Conservation (phyloP, 2,888 invertebrate genomes). For the Ectemnius continuus region DNA sequence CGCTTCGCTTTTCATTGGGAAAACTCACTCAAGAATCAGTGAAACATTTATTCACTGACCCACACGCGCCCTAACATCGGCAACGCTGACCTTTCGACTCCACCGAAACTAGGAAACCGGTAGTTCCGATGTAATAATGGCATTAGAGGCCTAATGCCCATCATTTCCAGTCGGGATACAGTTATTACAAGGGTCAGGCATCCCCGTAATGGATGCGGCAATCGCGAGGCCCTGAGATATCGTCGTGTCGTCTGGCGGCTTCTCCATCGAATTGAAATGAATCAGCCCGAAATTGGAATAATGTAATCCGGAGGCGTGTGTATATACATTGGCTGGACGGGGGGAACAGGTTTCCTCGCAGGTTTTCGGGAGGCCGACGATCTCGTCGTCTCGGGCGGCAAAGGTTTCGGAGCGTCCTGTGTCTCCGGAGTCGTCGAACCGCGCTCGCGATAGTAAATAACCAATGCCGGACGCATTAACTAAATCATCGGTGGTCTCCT, state of each 20-base stretch:
- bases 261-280: not conserved
- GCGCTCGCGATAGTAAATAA: slow-evolving; percentile 3
- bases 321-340: too few species aligned
- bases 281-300: slow-evolving; percentile 2
- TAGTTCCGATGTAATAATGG: not conserved
- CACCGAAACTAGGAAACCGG: not conserved
- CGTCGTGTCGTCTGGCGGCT: not conserved
- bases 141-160: not conserved
- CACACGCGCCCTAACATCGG: too few species aligned
- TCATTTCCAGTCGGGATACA: too few species aligned
- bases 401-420: slow-evolving; percentile 5
- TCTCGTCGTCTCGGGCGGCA: slow-evolving; percentile 10
- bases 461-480: slow-evolving; percentile 28
- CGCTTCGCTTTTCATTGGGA: slow-evolving; percentile 9
- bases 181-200: too few species aligned
- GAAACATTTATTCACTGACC: not conserved
- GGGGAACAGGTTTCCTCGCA: slow-evolving; percentile 7
- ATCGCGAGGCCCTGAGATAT: not conserved
- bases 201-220: not conserved
- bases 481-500: slow-evolving; percentile 25
- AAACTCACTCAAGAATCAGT: not conserved
- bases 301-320: slow-evolving; percentile 5
- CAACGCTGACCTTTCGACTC: not conserved
- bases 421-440: slow-evolving; percentile 24
- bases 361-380: slow-evolving; percentile 6